phyloP scores from a whole-genome alignment of 2,797 vertebrate species.

The Melanotaenia pygmaea region DNA sequence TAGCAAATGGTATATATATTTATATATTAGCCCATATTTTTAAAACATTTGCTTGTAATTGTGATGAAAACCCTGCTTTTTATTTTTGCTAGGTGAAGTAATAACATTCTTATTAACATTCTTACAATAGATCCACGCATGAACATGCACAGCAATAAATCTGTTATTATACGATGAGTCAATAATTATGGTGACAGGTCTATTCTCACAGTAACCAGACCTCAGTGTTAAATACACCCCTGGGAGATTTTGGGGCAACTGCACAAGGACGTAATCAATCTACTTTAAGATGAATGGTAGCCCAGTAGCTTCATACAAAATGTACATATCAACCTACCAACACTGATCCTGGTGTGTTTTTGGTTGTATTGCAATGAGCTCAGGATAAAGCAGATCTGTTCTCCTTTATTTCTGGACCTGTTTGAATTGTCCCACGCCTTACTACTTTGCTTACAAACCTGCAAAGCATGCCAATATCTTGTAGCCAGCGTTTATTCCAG shows the following conservation, averaged over 20 bases:
- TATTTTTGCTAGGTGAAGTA: not conserved
- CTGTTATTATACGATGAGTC: not conserved
- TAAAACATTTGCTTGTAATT: no score
- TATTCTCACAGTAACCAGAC: not conserved
- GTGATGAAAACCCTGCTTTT: not conserved
- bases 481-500: conserved; percentile 34
- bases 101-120: not conserved
- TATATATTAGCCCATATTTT: no score
- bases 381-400: conserved; percentile 7
- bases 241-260: not conserved
- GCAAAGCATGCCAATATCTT: conserved; percentile 22
- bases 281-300: not conserved
- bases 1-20: not conserved
- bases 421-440: conserved; percentile 4
- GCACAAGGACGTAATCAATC: not conserved
- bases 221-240: not conserved
- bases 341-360: not conserved
- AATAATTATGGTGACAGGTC: not conserved
- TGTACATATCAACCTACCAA: not conserved
- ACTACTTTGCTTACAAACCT: conserved; percentile 19
- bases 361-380: not conserved
- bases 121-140: not conserved
- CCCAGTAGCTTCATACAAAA: not conserved
- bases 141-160: not conserved
- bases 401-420: conserved; percentile 12